Conservation (phyloP, 2,797 vertebrate genomes). For the Vireo griseus region DNA sequence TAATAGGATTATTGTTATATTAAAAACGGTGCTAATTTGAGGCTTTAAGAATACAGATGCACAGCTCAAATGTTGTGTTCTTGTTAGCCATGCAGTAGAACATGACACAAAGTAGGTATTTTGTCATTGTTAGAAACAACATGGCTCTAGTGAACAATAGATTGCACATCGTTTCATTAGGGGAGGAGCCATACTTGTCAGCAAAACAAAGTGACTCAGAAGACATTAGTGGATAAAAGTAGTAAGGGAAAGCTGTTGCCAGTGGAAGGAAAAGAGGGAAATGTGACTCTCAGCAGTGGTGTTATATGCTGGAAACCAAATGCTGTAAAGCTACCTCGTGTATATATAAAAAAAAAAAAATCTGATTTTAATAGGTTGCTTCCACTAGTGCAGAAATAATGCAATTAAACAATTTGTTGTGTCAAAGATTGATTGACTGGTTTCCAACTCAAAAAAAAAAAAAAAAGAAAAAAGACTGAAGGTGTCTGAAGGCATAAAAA, state of each 20-base stretch:
- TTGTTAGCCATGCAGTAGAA: slow-evolving; percentile 14
- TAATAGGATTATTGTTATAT: slow-evolving; percentile 47
- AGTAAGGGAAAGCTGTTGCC: neutral
- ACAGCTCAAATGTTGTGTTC: neutral
- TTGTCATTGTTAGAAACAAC: slow-evolving; percentile 40
- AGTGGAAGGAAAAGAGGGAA: neutral
- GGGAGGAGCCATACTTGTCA: neutral
- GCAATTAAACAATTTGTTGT: neutral
- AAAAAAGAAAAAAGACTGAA: too few relatives aligned
- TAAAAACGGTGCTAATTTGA: slow-evolving; percentile 54
- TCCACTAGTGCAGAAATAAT: neutral
- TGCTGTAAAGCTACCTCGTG: neutral
- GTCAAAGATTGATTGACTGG: neutral
- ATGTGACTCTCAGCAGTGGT: neutral
- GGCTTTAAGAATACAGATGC: slow-evolving; percentile 29
- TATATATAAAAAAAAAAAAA: neutral
- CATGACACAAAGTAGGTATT: slow-evolving; percentile 33
- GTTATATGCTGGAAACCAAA: neutral
- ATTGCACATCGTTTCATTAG: neutral
- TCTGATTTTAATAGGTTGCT: neutral
- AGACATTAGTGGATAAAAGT: neutral
- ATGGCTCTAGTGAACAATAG: slow-evolving; percentile 16
- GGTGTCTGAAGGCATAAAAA: neutral
- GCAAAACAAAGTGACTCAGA: neutral
- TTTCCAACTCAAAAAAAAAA: neutral